Base-by-base conservation (phyloP, 1,140 invertebrate species). In the Oryctes rhinoceros region DNA sequence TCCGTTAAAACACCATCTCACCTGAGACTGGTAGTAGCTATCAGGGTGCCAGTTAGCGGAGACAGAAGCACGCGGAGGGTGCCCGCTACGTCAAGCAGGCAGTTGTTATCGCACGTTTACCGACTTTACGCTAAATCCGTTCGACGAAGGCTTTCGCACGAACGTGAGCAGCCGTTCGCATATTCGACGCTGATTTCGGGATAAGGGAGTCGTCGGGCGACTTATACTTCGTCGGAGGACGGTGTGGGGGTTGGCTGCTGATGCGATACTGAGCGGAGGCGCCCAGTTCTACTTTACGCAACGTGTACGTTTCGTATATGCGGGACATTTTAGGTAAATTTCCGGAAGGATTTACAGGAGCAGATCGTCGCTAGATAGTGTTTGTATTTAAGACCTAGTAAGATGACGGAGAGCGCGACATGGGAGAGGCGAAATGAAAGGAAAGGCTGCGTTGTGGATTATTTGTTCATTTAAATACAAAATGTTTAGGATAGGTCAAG, bases 71-170 rank as follows among this genome's bases (percentile, higher is more conserved):
- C 53, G 53, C n/a, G 15, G 53, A 59, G 6, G 18, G 53, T 18
- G 53, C 18, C 18, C 5, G 15, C 15, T 59, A 59, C 53, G 53
- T 18, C 15, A 59, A 18, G 53, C 53, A 59, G 53, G 53, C 53
- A 59, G 53, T 18, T 18, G 53, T 59, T 59, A 59, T 59, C 53
- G 53, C 53, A 59, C 53, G 53, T 59, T 59, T 59, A 59, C 53
- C 53, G 53, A n/a, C 53, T 59, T 59, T 59, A 59, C 53, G 3
- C 3, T 59, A 59, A 59, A 59, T 59, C 53, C 53, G 53, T 59
- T 59, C 53, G 53, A 2, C 15, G 53, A 18, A 59, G 53, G 53
- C 15, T 59, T 59, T 18, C 53, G 53, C 53, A 59, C 53, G 53
- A n/a, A 59, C 53, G 15, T 2, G 53, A n/a, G 18, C 53, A 18